These are phyloP conservation scores for Nothoprocta pentlandii DNA, from an alignment of 2,113 vertebrate genomes.

Conservation along the genomic window DNA sequence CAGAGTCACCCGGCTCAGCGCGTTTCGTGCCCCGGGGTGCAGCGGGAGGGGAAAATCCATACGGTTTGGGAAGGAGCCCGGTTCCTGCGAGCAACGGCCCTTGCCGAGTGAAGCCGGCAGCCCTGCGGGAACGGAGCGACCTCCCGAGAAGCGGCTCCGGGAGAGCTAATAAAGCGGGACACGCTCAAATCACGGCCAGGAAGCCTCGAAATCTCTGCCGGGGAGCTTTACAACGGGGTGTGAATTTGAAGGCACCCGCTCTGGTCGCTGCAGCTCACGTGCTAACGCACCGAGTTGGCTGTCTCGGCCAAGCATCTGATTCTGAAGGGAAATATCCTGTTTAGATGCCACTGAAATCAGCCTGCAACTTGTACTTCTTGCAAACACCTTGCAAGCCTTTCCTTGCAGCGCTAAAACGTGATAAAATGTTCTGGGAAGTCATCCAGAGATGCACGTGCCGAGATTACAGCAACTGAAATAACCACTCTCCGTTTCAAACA, in stretches of 20 bases:
- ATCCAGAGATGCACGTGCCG: not conserved
- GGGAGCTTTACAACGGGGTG: conserved; percentile 21
- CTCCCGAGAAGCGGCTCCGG: conserved; percentile 27
- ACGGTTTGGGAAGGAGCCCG: not conserved
- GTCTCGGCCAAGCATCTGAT: not conserved
- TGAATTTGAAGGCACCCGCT: not conserved
- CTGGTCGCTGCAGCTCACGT: not conserved
- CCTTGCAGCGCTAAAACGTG: not conserved
- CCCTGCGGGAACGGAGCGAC: conserved; percentile 41
- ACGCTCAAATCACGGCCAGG: conserved; percentile 40
- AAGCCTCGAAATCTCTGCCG: conserved; percentile 39
- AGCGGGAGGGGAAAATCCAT: not conserved
- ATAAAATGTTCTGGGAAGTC: conserved; percentile 34
- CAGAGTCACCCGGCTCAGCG: not conserved
- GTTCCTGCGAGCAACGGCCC: not conserved
- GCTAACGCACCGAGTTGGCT: not conserved
- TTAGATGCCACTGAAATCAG: not conserved
- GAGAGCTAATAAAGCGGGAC: conserved; percentile 54
- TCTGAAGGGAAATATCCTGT: not conserved
- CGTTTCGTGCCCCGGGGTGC: no score
- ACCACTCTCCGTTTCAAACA: not conserved
- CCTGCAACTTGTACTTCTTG: not conserved
- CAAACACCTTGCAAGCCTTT: not conserved
- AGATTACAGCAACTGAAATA: not conserved
- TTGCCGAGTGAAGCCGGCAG: conserved; percentile 26